Evolutionary conservation across 2,888 invertebrate genomes (phyloP).

Genomic region (Drosophila borborema): DNA sequence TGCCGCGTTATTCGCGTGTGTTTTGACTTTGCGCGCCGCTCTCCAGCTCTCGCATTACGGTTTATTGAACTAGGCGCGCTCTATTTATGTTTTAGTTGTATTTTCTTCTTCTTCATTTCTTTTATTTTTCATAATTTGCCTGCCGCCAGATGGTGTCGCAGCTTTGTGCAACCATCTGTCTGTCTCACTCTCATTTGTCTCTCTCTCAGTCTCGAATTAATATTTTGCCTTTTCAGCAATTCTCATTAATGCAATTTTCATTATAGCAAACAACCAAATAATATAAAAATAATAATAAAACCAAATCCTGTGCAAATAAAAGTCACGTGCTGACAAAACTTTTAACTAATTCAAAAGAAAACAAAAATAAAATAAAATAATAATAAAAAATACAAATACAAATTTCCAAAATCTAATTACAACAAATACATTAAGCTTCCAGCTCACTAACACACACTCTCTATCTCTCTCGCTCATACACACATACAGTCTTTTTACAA

Average conservation of each 20-base stretch:
- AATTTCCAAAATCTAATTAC: conserved; percentile 15
- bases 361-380: no score
- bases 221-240: conserved; percentile 50
- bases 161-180: background rate
- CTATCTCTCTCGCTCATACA: conserved; percentile 5
- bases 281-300: background rate
- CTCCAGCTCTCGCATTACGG: conserved; percentile 36
- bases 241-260: conserved; percentile 40
- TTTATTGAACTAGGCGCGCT: conserved; percentile 68
- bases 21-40: conserved; percentile 48
- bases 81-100: conserved; percentile 24
- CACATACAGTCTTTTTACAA: conserved; percentile 15
- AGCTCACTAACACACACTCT: conserved; percentile 5
- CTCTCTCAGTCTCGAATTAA: conserved; percentile 7
- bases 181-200: background rate
- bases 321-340: conserved; percentile 46
- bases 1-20: conserved; percentile 70
- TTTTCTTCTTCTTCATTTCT: conserved; percentile 26
- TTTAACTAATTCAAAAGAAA: conserved; percentile 1
- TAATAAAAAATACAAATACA: no score
- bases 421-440: conserved; percentile 19
- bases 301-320: conserved; percentile 29
- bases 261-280: conserved; percentile 28
- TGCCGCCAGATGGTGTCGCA: conserved; percentile 15
- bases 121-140: conserved; percentile 26